Conservation (phyloP, 2,797 vertebrate species). For the Tympanoctomys barrerae region DNA sequence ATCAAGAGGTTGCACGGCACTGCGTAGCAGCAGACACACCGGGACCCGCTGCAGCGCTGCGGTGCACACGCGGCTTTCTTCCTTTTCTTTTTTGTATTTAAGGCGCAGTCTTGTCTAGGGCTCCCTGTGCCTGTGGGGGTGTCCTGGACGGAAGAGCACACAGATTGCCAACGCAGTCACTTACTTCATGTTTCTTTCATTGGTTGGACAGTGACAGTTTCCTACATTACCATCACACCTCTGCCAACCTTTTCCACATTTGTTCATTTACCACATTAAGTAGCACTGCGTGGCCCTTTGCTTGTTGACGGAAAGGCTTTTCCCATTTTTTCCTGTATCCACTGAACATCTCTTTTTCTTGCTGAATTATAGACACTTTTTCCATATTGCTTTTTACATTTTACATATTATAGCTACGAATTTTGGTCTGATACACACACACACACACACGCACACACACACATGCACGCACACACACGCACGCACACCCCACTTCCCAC, state of each 20-base stretch:
- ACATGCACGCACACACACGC: not conserved
- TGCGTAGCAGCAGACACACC: not conserved
- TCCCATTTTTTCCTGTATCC: not conserved
- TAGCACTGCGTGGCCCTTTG: not conserved
- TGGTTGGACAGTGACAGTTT: not conserved
- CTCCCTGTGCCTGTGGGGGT: not conserved
- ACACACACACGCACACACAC: too few relatives aligned
- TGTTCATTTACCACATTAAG: conserved; percentile 42
- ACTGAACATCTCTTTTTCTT: not conserved
- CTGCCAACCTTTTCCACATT: conserved; percentile 20
- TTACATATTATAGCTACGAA: not conserved
- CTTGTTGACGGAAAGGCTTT: not conserved
- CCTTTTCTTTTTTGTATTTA: not conserved
- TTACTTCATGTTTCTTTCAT: conserved; percentile 7
- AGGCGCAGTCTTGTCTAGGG: not conserved
- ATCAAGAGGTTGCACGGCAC: not conserved
- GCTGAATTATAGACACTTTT: not conserved
- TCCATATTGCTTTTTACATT: not conserved
- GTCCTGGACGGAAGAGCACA: not conserved
- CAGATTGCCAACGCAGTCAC: not conserved
- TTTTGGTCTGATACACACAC: not conserved
- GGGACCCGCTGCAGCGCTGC: not conserved
- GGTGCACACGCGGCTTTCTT: not conserved
- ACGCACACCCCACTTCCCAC: not conserved
- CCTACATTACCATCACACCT: not conserved